Percentiles rank a stretch among this genome's conserved stretches.
Evolutionary conservation across 2,888 invertebrate genomes (phyloP).

Genomic region (Netelia fuscicornis): DNA sequence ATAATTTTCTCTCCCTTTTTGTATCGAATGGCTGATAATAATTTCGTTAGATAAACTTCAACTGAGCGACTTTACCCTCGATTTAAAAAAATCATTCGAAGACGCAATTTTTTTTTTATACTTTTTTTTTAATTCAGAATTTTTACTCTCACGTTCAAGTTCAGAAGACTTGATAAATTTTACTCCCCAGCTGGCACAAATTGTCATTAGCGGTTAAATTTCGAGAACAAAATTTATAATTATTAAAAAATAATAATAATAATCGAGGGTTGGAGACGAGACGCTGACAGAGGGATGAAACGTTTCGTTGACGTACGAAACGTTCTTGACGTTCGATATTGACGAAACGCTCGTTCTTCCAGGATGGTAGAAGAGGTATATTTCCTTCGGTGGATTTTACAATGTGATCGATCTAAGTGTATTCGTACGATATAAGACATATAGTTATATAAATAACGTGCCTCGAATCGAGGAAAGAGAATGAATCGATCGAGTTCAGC

Average conservation of each 20-base stretch:
- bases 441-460: constrained; percentile 8
- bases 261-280: not conserved
- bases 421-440: not conserved
- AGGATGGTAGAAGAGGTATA: too few species aligned
- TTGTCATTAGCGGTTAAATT: constrained; percentile 39
- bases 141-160: too few species aligned
- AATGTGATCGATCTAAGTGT: constrained; percentile 44
- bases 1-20: too few species aligned
- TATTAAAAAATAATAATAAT: not conserved
- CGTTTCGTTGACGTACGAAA: constrained; percentile 31
- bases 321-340: constrained; percentile 43
- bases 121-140: too few species aligned
- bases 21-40: too few species aligned
- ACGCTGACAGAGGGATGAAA: not conserved
- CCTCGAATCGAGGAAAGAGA: constrained; percentile 11
- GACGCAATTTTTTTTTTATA: too few species aligned
- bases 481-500: constrained; percentile 1
- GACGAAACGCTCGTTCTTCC: constrained; percentile 40
- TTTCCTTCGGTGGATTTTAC: not conserved
- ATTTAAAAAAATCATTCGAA: too few species aligned
- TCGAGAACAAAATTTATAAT: not conserved
- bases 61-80: too few species aligned
- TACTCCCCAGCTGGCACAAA: not conserved
- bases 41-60: too few species aligned
- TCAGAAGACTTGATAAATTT: too few species aligned